Evolutionary conservation across 2,888 invertebrate species (phyloP), one percentile per base, ranked within the genome.

Genomic region (Apotomis turbidana): DNA sequence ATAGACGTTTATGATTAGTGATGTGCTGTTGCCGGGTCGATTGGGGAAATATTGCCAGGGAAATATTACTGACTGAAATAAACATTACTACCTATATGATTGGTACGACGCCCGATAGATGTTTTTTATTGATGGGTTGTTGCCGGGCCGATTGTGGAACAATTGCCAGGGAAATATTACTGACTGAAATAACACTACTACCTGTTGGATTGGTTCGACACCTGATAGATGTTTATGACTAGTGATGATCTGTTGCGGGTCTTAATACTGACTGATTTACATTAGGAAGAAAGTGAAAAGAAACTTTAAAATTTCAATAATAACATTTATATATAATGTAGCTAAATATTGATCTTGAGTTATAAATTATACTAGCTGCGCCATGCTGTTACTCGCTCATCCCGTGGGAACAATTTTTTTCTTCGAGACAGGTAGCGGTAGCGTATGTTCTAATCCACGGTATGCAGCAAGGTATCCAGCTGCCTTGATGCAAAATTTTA

Each of bases 1-100:
- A 61, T 51, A 67, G 55, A 59, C 51, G 59, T 64, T 64, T 64
- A 64, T 44, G 64, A 55, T 38, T 63, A 5, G 49, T 49, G 49
- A 49, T 49, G 49, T 1, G 9, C 49, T 10, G 10, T 49, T 49
- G 9, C 49, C 10, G 10, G 49, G 5, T 3, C 49, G 9, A 41
- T 6, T 49, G 9, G 3, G 3, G 6, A 49, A 49, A 49, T 49
- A 49, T 10, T 6, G 49, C 49, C 49, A 9, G 9, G 49, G 9
- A 6, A 49, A 49, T 49, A 49, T 49, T 49, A 3, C 49, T 9
- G 8, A 9, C 49, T 5, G 3, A 44, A 5, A 44, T 44, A 44
- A 44, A 44, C 44, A 44, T 3, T 44, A 8, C 44, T 8, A 44
- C 8, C 44, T 8, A 44, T 44, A 44, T 44, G 57, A 68, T 59